Base-by-base conservation (phyloP, 2,888 invertebrate species). In the Pseudococcus jackbeardsleyi region DNA sequence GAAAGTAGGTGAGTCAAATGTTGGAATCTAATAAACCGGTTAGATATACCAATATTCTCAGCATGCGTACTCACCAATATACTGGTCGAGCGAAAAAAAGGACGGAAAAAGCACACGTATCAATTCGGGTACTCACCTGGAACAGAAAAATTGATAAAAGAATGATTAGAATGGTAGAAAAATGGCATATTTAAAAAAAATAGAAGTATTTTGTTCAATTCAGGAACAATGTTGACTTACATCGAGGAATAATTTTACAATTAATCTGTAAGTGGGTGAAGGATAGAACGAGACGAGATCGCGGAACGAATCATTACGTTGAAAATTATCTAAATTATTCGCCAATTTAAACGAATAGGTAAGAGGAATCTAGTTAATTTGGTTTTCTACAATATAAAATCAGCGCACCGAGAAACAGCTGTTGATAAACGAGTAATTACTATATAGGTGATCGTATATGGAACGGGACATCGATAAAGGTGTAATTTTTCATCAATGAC, bases 1-100 rank as follows among this genome's bases (percentile, higher is more conserved):
- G 79, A 82, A 82, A 82, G 79, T 82, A 82, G 79, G 79, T 82
- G 79, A 82, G 79, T 82, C 46, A 46, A 82, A 82, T 46, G 46
- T 82, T 82, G n/a, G 46, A 82, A 82, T 82, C 79, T 11, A 0
- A 46, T 46, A 82, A 82, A 82, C 79, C 79, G 79, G 79, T 82
- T 82, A 82, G 33, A 22, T 22, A 22, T 64, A 22, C 15, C 33
- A 39, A 39, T 77, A 39, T 39, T 33, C 77, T 39, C 77, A 9
- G 22, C 22, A 22, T 64, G 12, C 15, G 11, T 59, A 33, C 72
- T 72, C 8, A 72, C 15, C 33, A 33, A 72, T 72, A 7, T 68
- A 68, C 68, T 68, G 9, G 12, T 11, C 17, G 72, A 33, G 6
- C 15, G 26, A 8, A 26, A 7, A 72, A 72, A 72, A 15, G 0